Evolutionary conservation across 2,113 vertebrate species (phyloP), one percentile per base, ranked within the genome.

Genomic region (Urocynchramus pylzowi): DNA sequence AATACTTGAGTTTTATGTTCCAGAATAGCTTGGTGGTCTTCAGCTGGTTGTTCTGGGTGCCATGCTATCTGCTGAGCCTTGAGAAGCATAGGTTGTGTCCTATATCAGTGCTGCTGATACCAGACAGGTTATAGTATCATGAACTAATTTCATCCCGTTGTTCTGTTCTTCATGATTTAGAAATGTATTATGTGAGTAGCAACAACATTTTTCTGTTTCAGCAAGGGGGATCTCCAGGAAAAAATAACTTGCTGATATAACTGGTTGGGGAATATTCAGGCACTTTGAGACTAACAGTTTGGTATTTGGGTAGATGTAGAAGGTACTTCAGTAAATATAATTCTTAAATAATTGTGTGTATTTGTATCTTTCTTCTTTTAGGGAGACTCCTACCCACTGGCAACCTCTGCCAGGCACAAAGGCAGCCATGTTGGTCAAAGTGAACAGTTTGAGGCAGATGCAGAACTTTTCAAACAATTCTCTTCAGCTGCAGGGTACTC

Each of bases 381-480:
- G 98, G 81, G 98, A 98, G 68, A 79, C 94, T 45, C 95, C 98
- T 92, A 98, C 98, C 84, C 98, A 98, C 79, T 99, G 98, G 99
- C 98, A 99, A 96, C 98, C 99, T 49, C 61, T 97, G 39, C 98
- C 98, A 41, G 98, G 98, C 54, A 98, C 98, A 0, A 99, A 99
- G 97, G 98, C 99, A 68, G 97, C 98, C 75, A 99, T 99, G 98
- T 93, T 99, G 96, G 98, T 99, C 88, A 99, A 99, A 96, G 98
- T 99, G 75, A 99, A 98, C 96, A 99, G 98, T 91, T 91, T 97
- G 84, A 97, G 97, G 87, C 98, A 90, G 91, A 96, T 97, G 14
- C 94, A 98, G 52, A 87, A 83, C 60, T 94, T 95, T 71, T 96
- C 98, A 44, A 73, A 80, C 81, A 96, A 70, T 56, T 96, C 96